Base-by-base conservation (phyloP, 2,888 invertebrate genomes). In the Aphodius sticticus region DNA sequence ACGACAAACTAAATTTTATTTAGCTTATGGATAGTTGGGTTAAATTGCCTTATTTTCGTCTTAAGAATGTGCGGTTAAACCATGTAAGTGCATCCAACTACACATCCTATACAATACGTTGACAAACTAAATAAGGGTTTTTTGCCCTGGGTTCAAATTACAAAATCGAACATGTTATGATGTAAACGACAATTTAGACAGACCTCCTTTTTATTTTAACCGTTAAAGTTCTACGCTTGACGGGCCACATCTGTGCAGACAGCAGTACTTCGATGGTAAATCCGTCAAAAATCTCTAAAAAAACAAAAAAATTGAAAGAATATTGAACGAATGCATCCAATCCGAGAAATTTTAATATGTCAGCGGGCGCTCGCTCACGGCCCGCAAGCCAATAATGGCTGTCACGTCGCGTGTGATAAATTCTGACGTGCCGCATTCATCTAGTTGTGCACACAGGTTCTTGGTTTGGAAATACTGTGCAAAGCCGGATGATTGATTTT, bases 321-420 rank as follows among this genome's bases (percentile, higher is more conserved):
- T 53, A 53, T 53, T 53, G 53, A 53, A 53, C 53, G 53, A 53
- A 12, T 9, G 53, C 53, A 12, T 53, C 53, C 7, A 53, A 53
- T 53, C 53, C 53, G 53, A 53, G 53, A 53, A 53, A 53, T 53
- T 53, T 53, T 53, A 53, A 53, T 53, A 53, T 53, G 53, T 53
- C 53, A 53, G 53, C 53, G 53, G 53, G 53, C 53, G 53, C 12
- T 53, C 53, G 53, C 12, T 53, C 53, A 5, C 53, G 53, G 53
- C 53, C 53, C 26, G 53, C 53, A 12, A 53, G 53, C 9, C 53
- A 53, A 53, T 53, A 53, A 53, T 53, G 53, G 53, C 53, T 53
- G 53, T 53, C 53, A 53, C 53, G 53, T 12, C 9, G 53, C 12
- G 7, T 53, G 53, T 53, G 53, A 53, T 53, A 53, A 53, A 53